Evolutionary conservation across 1,140 invertebrate genomes (phyloP), one percentile per base, ranked within the genome.

Genomic region (Acyrthosiphon pisum): DNA sequence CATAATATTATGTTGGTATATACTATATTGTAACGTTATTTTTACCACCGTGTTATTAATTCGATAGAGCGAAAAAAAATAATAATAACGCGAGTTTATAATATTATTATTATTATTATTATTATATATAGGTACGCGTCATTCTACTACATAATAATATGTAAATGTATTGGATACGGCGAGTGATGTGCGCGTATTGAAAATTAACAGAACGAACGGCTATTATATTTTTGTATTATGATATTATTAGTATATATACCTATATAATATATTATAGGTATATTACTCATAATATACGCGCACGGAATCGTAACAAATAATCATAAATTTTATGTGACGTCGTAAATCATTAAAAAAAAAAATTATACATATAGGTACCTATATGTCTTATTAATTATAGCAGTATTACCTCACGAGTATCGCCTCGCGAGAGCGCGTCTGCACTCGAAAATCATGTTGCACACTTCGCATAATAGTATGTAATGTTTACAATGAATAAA

Each of bases 31-130:
- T n/a, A 76, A 76, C 60, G 60, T 76, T 76, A 76, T 76, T 76
- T 76, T n/a, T 76, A 76, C 60, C 30, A 30, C n/a, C n/a, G 60
- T 76, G n/a, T 76, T 76, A 76, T 76, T n/a, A 76, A 76, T 76
- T n/a, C 60, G 14, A 76, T 14, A 76, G 60, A 76, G 60, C 30
- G 11, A 76, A 76, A 76, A 76, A 76, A 68, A n/a, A 68, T 30
- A n/a, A 68, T 68, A 68, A 68, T 68, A n/a, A 68, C 1, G 30
- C 60, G 11, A 76, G n/a, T n/a, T 76, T 18, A n/a, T 20, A 76
- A 18, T 76, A 76, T n/a, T 76, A 76, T 76, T 30, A 56, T 56
- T 26, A 68, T 68, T 14, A n/a, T 60, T 68, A 50, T 48, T 53
- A 53, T 53, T 53, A 53, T 22, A n/a, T 35, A 76, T n/a, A 6